Conservation (phyloP, 2,113 vertebrate species). For the Psettodes erumei region DNA sequence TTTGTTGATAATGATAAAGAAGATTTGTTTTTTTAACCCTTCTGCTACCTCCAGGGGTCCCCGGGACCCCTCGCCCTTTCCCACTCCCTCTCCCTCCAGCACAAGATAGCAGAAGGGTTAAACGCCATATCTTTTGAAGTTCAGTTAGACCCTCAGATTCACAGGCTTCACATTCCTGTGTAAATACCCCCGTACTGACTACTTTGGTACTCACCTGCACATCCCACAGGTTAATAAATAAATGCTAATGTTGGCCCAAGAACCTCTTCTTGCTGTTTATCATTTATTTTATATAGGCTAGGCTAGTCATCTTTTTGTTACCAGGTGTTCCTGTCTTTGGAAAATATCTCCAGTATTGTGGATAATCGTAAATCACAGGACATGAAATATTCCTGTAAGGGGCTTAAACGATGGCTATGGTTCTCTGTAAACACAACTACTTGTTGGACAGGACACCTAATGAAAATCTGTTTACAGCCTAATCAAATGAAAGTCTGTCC, state of each 20-base stretch:
- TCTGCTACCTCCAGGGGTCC: too few species aligned
- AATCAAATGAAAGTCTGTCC: neutral
- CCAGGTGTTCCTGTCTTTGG: neutral
- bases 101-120: too few species aligned
- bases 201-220: neutral
- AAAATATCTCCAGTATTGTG: neutral
- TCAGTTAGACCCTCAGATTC: neutral
- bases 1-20: neutral
- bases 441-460: neutral
- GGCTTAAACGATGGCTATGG: neutral
- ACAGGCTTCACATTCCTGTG: neutral
- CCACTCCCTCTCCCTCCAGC: too few species aligned
- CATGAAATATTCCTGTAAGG: neutral
- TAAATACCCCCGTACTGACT: neutral
- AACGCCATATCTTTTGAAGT: neutral
- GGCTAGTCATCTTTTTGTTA: neutral
- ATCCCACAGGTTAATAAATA: neutral
- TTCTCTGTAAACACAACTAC: neutral
- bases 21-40: too few species aligned
- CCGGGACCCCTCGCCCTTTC: too few species aligned
- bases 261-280: neutral
- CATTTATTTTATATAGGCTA: neutral
- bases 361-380: neutral
- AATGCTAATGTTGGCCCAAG: neutral
- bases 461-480: neutral